Percentiles rank a stretch among this genome's conserved stretches.
Evolutionary conservation across 2,113 vertebrate genomes (phyloP).

Genomic region (Marmota monax): DNA sequence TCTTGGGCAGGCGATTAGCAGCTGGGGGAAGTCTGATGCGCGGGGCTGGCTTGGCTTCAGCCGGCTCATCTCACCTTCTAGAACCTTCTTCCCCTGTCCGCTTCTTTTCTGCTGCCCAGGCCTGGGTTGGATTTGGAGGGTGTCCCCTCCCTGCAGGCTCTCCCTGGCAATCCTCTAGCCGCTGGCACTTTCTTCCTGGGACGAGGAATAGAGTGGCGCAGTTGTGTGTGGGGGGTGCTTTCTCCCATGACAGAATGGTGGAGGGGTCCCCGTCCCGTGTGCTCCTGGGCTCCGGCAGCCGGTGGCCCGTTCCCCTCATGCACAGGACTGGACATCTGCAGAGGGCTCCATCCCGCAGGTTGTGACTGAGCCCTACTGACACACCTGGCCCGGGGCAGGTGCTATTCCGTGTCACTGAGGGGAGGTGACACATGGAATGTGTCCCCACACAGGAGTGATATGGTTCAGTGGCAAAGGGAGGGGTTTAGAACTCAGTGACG

Average conservation of each 20-base stretch:
- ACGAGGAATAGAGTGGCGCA: background rate
- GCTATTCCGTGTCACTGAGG: background rate
- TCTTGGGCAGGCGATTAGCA: background rate
- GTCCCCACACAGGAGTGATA: background rate
- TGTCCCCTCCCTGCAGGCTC: background rate
- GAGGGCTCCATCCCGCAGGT: background rate
- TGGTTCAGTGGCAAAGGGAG: background rate
- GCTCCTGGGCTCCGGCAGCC: background rate
- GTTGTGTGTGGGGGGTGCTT: background rate
- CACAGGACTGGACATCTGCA: background rate
- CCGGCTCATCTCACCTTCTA: background rate
- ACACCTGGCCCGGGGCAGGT: background rate
- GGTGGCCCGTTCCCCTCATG: background rate
- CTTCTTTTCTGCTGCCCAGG: background rate
- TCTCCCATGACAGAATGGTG: background rate
- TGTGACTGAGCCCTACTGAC: background rate
- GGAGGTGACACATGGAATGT: background rate
- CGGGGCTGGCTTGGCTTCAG: background rate
- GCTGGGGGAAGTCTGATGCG: no score
- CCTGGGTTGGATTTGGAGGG: background rate
- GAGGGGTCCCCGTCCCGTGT: background rate
- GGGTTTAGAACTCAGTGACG: background rate
- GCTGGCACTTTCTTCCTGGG: background rate
- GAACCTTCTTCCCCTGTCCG: background rate
- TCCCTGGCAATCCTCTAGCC: conserved; percentile 8